Base-by-base conservation (phyloP, 2,888 invertebrate species). In the Drosophila tripunctata region DNA sequence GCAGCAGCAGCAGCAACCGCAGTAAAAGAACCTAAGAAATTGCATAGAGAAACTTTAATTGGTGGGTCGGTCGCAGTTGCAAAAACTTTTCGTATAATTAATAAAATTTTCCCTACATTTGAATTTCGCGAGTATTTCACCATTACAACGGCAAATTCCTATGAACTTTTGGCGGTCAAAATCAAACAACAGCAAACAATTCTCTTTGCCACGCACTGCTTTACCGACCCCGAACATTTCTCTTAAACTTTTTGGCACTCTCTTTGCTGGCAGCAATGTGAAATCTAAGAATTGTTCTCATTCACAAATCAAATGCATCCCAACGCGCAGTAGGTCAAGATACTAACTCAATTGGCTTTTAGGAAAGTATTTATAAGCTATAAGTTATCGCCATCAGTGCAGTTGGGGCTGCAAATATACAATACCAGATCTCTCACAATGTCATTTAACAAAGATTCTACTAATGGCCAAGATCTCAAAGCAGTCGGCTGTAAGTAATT, bases 281-380 rank as follows among this genome's bases (percentile, higher is more conserved):
- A 56, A 56, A 56, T 56, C 31, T 54, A 56, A 41, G 55, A 51
- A 31, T 56, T 5, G 35, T 31, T 27, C 35, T 50, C 19, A 0
- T 15, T 27, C 62, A 67, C 65, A 48, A 58, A 64, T 62, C 43
- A 64, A 76, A 65, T 51, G 50, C n/a, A 52, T 27, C 50, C 43
- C 44, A 44, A 67, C 71, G 77, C n/a, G n/a, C n/a, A 86, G 66
- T 63, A 75, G 65, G 84, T 72, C 81, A 86, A 65, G 77, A 76
- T 54, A 67, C 77, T 79, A 79, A 76, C 66, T 80, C 63, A 80
- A 76, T 83, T 67, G 48, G 52, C 17, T 60, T 64, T 54, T 24
- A 7, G 36, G 48, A 45, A 56, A 75, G 33, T 55, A 62, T 41
- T 15, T 44, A 6, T 19, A 54, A 40, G 66, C 71, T 35, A 55